Conservation (phyloP, 2,888 invertebrate species). For the Rugalucina vietnamica region DNA sequence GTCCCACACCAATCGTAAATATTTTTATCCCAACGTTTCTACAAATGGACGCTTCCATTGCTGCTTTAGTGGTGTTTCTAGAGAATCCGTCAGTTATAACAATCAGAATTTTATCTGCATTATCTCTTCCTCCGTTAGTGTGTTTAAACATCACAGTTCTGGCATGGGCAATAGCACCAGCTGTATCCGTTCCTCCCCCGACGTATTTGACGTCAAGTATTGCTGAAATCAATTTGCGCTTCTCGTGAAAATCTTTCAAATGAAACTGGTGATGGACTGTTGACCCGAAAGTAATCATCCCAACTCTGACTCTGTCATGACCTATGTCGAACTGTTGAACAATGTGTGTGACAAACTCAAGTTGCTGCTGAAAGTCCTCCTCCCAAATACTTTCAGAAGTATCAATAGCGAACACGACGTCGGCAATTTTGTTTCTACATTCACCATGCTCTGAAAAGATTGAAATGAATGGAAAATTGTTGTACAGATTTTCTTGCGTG, state of each 20-base stretch:
- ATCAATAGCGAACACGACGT: slow-evolving; percentile 63
- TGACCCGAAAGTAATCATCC: slow-evolving; percentile 57
- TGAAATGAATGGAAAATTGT: not conserved
- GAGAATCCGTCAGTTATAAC: slow-evolving; percentile 76
- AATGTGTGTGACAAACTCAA: slow-evolving; percentile 69
- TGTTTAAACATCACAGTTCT: slow-evolving; percentile 52
- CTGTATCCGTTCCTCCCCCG: slow-evolving; percentile 58
- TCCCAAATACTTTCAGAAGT: slow-evolving; percentile 70
- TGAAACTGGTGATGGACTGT: slow-evolving; percentile 44
- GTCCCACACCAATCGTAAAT: slow-evolving; percentile 65
- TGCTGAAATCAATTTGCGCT: slow-evolving; percentile 31
- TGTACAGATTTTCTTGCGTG: not conserved
- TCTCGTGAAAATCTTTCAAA: slow-evolving; percentile 34
- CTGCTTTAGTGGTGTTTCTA: slow-evolving; percentile 42
- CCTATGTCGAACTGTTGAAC: slow-evolving; percentile 65
- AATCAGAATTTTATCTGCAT: slow-evolving; percentile 67
- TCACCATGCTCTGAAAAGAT: not conserved
- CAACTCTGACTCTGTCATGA: slow-evolving; percentile 57
- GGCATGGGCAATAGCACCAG: slow-evolving; percentile 53
- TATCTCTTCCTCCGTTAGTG: slow-evolving; percentile 60
- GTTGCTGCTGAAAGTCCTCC: slow-evolving; percentile 68
- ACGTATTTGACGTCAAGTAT: slow-evolving; percentile 42
- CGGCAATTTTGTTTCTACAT: slow-evolving; percentile 57
- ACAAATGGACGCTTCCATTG: slow-evolving; percentile 48
- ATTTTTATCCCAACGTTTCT: slow-evolving; percentile 57